Evolutionary conservation across 1,140 invertebrate genomes (phyloP), one percentile per base, ranked within the genome.

Genomic region (Brachionus paranguensis): DNA sequence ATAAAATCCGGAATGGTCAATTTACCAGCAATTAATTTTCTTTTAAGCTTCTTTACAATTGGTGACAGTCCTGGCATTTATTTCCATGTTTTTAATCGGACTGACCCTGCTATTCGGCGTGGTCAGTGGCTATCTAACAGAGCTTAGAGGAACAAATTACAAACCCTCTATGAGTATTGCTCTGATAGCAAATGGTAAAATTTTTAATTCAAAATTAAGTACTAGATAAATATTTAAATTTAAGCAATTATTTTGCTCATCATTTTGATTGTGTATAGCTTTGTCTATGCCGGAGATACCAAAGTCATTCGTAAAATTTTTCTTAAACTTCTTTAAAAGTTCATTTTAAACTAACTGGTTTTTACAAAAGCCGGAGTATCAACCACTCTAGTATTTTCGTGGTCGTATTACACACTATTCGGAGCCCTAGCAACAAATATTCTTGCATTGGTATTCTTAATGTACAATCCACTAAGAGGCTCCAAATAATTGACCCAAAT

Each of bases 381-480:
- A 64, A 64, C 53, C 7, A 45, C 78, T 37, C 41, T 81, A 43
- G 78, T 81, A 68, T 81, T 81, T 37, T 81, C 78, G n/a, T 81
- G 78, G 78, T 81, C 78, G 3, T 81, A 81, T 47, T 81, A 81
- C 33, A 43, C 60, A 45, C 53, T 81, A 7, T 81, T 64, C 27
- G 78, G 53, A 24, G 50, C 78, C 24, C 20, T 81, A 29, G 37
- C 41, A 24, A 81, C 78, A 43, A 81, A 64, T 47, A 81, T 81
- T 29, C 43, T 81, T 27, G 20, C 53, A 10, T 24, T 47, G 43
- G 43, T 81, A 6, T 81, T 81, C 60, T 81, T 81, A 10, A 45
- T 81, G 78, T 68, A 81, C 53, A 81, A 81, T 81, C 78, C 78
- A 45, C 27, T 81, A 68, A 60, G 53, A 27, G 78, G 43, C n/a